Percentiles rank a stretch among this genome's conserved stretches.
Evolutionary conservation across 2,113 vertebrate genomes (phyloP).

Genomic region (Clarias macrocephalus): DNA sequence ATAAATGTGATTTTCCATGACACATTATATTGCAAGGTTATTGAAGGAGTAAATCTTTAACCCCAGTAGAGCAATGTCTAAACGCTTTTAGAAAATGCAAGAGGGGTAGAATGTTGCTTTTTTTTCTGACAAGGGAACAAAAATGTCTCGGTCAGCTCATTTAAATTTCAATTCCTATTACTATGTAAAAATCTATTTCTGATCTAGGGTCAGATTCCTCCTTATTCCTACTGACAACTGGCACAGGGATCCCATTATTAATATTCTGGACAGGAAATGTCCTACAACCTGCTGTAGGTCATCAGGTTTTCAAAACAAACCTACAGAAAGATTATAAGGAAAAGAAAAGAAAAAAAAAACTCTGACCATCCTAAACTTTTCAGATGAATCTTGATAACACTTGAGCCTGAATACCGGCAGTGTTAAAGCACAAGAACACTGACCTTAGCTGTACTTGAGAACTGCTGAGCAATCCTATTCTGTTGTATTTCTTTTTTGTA

Average conservation of each 20-base stretch:
- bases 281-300: not conserved
- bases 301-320: not conserved
- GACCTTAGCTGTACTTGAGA: constrained; percentile 44
- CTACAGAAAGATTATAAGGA: not conserved
- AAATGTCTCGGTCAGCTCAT: constrained; percentile 44
- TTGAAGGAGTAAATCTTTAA: constrained; percentile 56
- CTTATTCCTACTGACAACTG: not conserved
- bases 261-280: not conserved
- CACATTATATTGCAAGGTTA: constrained; percentile 40
- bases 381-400: not conserved
- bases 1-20: constrained; percentile 58
- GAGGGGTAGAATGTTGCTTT: not conserved
- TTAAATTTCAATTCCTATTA: constrained; percentile 28
- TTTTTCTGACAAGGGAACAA: constrained; percentile 10
- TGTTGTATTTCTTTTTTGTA: not conserved
- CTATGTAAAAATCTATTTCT: not conserved
- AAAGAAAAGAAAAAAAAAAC: not conserved
- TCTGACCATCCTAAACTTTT: not conserved
- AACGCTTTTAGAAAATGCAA: constrained; percentile 31
- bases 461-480: constrained; percentile 2
- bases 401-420: constrained; percentile 2
- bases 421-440: not conserved
- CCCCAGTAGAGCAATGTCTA: constrained; percentile 39
- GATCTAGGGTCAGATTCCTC: not conserved
- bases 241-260: not conserved